Base-by-base conservation (phyloP, 2,888 invertebrate genomes). In the Nemapogon koenigi region DNA sequence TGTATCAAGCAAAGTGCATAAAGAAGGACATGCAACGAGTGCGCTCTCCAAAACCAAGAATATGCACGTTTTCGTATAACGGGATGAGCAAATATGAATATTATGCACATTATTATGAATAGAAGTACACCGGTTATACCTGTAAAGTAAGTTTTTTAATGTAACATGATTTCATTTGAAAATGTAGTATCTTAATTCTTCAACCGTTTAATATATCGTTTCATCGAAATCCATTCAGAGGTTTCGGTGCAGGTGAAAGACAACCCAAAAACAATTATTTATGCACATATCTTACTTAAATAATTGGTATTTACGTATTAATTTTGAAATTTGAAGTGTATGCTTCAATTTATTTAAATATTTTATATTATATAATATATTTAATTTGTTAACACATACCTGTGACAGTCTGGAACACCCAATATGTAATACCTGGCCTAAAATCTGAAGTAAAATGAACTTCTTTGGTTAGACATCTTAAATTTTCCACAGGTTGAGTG, bases 41-140 rank as follows among this genome's bases (percentile, higher is more conserved):
- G 97, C 35, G 96, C 92, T 43, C 89, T 87, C 91, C 97, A 97
- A 72, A 97, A 97, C 79, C 92, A 96, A 42, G 93, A 93, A 66
- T 95, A 97, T 0, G 96, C 96, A 51, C 91, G 90, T 62, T 94
- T 92, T 32, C 97, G 84, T 43, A 97, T 91, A 3, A 87, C 87
- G 0, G 96, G 95, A 71, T 96, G 94, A 0, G 97, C 96, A 61
- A 97, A 97, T n/a, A 95, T 90, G 59, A 96, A 95, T 49, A 97
- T 97, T 38, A 96, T 89, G 59, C 92, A 91, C 91, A 96, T 95
- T 38, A 95, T 87, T 37, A 91, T 81, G 59, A 94, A 96, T 1
- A 97, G 79, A 2, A 93, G 57, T 1, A 97, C 91, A 8, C 96
- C 95, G 2, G 91, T 93, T 3, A 92, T 65, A 45, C 95, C 94